These are phyloP conservation scores for Pseudomyrmex flavicornis DNA, from an alignment of 1,140 invertebrate genomes.

Conservation along the genomic window DNA sequence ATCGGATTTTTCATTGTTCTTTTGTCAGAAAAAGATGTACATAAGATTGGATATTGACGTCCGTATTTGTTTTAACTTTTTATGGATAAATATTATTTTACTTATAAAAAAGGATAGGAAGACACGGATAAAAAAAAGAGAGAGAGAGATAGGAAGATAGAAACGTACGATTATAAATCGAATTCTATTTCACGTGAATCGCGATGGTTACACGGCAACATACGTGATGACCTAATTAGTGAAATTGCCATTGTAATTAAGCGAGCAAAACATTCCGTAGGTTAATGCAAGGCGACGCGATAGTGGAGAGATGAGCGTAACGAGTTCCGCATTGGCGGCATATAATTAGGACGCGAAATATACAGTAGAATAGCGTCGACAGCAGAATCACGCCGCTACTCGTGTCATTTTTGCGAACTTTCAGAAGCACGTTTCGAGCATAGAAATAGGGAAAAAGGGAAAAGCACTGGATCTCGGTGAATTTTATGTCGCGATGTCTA, in stretches of 20 bases:
- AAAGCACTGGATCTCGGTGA: slow-evolving; percentile 36
- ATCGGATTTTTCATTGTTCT: neutral
- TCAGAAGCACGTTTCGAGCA: slow-evolving; percentile 29
- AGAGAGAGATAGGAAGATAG: neutral
- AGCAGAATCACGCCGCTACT: slow-evolving; percentile 16
- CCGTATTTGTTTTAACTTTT: too few relatives aligned
- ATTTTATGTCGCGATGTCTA: slow-evolving; percentile 23
- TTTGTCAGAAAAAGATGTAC: neutral
- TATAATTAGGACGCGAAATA: slow-evolving; percentile 54
- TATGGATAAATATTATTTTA: neutral
- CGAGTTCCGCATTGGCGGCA: slow-evolving; percentile 49
- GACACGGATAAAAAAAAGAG: neutral
- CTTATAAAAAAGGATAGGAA: neutral
- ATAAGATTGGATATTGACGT: too few relatives aligned
- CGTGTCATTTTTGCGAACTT: slow-evolving; percentile 40
- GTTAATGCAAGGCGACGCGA: slow-evolving; percentile 73
- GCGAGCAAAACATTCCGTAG: slow-evolving; percentile 71
- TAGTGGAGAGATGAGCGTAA: slow-evolving; percentile 55
- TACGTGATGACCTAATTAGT: slow-evolving; percentile 73
- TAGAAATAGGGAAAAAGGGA: slow-evolving; percentile 32
- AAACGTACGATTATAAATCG: slow-evolving; percentile 4
- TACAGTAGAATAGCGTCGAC: slow-evolving; percentile 44
- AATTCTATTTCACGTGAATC: slow-evolving; percentile 8
- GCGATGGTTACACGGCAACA: neutral
- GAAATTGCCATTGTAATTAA: slow-evolving; percentile 77